Base-by-base conservation (phyloP, 92 coral and sea anemone genomes). In the Heliopora coerulea region DNA sequence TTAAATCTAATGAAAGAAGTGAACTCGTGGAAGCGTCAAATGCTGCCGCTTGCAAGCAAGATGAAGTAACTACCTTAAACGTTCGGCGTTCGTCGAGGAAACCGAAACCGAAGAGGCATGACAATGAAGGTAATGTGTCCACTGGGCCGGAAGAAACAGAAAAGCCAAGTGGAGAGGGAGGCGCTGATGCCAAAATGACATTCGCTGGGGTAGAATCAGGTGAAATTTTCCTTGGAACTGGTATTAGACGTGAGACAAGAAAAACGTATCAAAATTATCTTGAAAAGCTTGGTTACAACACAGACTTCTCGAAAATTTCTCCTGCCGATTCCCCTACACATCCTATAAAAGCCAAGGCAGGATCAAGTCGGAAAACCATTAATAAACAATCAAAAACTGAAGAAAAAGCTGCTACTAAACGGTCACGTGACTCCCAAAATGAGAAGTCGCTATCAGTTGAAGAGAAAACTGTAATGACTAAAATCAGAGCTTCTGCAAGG, bases 91-190 rank as follows among this genome's bases (percentile, higher is more conserved):
- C 98, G 15, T 88, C 93, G 48, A 85, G 98, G 68, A 86, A 91
- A 29, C 98, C 98, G n/a, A 93, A 93, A 63, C 91, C 96, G n/a
- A 93, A 90, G 59, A 72, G 76, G 21, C 82, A 85, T 59, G 93
- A 82, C 62, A 90, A 90, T 46, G 93, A 89, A 30, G 84, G 74
- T 41, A 56, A 80, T 6, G 84, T 80, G 49, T 68, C 62, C 33
- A 65, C 30, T 56, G 73, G 41, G 20, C 65, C 58, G 2, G 61
- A 56, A 56, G 3, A 3, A 56, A 23, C 28, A 56, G 28, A 23
- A 9, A 28, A 8, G 33, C 30, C 9, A 3, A 56, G 17, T 23
- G 31, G 8, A 28, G 29, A 15, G 3, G 17, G 11, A 13, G 17
- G 18, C 11, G 29, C 8, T 23, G 61, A 56, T 56, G 33, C 61